Percentiles rank a stretch among this genome's conserved stretches.
phyloP scores from a whole-genome alignment of 2,797 vertebrate species.

The Myotis myotis region DNA sequence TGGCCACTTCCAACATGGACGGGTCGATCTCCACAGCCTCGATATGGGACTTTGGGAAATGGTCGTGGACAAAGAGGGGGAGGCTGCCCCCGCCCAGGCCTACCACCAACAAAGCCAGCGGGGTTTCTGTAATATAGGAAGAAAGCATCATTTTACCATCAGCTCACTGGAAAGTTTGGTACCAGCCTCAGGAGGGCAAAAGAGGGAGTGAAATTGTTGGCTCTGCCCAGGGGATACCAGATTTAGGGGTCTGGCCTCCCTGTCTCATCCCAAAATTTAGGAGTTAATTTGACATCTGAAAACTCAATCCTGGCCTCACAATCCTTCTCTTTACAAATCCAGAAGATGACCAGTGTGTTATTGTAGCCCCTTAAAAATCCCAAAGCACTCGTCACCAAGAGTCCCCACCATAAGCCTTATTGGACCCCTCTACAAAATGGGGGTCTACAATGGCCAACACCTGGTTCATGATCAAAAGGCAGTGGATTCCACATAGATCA shows the following conservation, averaged over 20 bases:
- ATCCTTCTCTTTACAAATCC: neutral
- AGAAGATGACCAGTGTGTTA: neutral
- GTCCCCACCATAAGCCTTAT: neutral
- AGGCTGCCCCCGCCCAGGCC: slow-evolving; percentile 95
- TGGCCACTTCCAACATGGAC: slow-evolving; percentile 91
- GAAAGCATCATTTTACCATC: neutral
- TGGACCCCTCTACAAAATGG: neutral
- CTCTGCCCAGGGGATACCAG: neutral
- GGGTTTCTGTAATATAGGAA: slow-evolving; percentile 81
- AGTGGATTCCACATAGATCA: accelerated
- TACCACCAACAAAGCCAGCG: slow-evolving; percentile 89
- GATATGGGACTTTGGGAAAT: slow-evolving; percentile 85
- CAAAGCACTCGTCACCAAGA: neutral
- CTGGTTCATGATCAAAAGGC: neutral
- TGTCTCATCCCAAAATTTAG: neutral
- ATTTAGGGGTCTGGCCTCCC: neutral
- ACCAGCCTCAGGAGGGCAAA: neutral
- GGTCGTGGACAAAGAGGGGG: slow-evolving; percentile 94
- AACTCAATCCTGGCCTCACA: neutral
- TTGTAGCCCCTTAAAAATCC: neutral
- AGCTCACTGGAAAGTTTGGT: neutral
- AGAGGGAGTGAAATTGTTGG: neutral
- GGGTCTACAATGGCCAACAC: neutral
- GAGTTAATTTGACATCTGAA: neutral
- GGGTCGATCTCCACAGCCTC: slow-evolving; percentile 95